Percentiles rank a stretch among this genome's conserved stretches.
These are phyloP conservation scores for Porites cylindrica DNA, from an alignment of 92 coral and sea anemone species.

Conservation along the genomic window DNA sequence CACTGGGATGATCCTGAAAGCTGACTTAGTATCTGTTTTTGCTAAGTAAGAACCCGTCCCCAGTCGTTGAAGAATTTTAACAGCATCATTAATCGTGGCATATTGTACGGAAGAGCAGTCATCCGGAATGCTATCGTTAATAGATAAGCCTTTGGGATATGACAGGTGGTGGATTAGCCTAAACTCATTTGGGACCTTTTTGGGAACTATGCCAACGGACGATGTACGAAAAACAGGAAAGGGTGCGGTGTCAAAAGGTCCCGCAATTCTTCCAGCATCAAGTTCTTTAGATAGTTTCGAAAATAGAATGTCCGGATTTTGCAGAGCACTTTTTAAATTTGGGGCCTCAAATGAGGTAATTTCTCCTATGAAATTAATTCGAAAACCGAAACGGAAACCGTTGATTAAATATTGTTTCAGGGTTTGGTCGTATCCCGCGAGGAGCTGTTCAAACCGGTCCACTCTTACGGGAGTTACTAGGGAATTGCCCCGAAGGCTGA, in stretches of 20 bases:
- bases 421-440: background rate
- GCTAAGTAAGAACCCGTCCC: constrained; percentile 27
- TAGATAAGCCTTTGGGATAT: constrained; percentile 29
- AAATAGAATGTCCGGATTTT: background rate
- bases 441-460: background rate
- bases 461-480: background rate
- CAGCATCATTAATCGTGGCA: constrained; percentile 29
- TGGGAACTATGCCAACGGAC: constrained; percentile 53
- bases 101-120: constrained; percentile 30
- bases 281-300: constrained; percentile 7
- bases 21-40: constrained; percentile 43
- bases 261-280: constrained; percentile 7
- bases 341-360: background rate
- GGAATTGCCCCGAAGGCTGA: background rate
- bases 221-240: constrained; percentile 20
- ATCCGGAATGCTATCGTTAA: constrained; percentile 34
- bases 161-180: constrained; percentile 47
- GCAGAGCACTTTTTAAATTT: constrained; percentile 16
- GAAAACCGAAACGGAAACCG: background rate
- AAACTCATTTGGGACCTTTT: constrained; percentile 25
- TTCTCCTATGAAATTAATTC: background rate
- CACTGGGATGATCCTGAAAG: background rate
- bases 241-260: constrained; percentile 9
- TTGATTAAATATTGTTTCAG: background rate
- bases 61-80: background rate